These are phyloP conservation scores for Xestoiulus laeticollis DNA, from an alignment of 2,888 invertebrate species.

Conservation along the genomic window DNA sequence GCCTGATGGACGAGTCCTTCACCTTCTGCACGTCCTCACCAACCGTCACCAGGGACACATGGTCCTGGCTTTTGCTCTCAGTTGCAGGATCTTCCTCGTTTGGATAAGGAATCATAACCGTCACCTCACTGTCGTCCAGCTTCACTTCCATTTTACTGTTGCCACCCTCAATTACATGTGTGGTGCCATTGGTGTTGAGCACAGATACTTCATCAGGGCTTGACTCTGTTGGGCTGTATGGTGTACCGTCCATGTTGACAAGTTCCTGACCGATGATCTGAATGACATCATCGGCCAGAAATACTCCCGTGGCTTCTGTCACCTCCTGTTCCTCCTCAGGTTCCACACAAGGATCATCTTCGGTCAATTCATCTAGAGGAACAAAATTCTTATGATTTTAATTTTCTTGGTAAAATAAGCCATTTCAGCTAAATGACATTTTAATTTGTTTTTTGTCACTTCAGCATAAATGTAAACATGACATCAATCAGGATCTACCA, in stretches of 20 bases:
- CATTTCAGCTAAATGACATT: too few species aligned
- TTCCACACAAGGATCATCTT: neutral
- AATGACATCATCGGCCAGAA: neutral
- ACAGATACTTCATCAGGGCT: constrained; percentile 47
- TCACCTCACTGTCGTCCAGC: constrained; percentile 55
- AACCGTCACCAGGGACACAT: constrained; percentile 90
- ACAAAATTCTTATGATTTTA: too few species aligned
- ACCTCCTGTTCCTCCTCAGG: neutral
- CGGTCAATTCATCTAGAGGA: neutral
- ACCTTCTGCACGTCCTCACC: constrained; percentile 70
- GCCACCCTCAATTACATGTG: constrained; percentile 30
- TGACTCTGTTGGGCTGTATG: constrained; percentile 12
- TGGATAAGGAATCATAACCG: constrained; percentile 49
- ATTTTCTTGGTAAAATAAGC: too few species aligned
- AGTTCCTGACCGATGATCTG: constrained; percentile 15
- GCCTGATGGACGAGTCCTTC: constrained; percentile 54
- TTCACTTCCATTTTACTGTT: constrained; percentile 51
- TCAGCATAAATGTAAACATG: too few species aligned
- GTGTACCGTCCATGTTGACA: neutral
- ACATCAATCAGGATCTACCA: too few species aligned
- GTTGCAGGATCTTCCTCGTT: constrained; percentile 7
- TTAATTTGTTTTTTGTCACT: too few species aligned
- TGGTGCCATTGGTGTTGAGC: constrained; percentile 16
- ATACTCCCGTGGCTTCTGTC: neutral
- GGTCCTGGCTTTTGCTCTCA: constrained; percentile 77